These are phyloP conservation scores for Digitonthophagus gazella DNA, from an alignment of 2,888 invertebrate genomes.

Conservation along the genomic window DNA sequence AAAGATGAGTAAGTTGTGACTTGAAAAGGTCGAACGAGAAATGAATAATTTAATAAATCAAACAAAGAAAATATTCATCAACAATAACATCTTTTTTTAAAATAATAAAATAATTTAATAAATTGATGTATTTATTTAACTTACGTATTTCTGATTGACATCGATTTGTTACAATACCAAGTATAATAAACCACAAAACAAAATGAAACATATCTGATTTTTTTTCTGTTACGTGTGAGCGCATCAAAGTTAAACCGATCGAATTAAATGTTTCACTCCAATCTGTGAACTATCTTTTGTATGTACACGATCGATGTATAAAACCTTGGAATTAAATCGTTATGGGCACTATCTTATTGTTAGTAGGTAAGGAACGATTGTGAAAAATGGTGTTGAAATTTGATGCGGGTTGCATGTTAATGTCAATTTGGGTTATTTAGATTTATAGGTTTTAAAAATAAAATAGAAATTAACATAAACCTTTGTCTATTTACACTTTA, in stretches of 20 bases:
- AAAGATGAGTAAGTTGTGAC: too few relatives aligned
- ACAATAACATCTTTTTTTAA: not conserved
- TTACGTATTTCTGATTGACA: not conserved
- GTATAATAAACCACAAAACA: not conserved
- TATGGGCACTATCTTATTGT: not conserved
- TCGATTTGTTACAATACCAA: not conserved
- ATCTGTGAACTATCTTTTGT: not conserved
- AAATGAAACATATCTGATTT: not conserved
- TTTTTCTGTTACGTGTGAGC: not conserved
- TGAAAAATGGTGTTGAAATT: conserved; percentile 12
- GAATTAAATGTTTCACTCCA: not conserved
- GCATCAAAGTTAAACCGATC: not conserved
- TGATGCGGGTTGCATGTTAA: conserved; percentile 3
- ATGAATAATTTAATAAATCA: not conserved
- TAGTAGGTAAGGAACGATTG: conserved; percentile 6
- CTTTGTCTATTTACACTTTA: too few relatives aligned
- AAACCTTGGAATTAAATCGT: conserved; percentile 10
- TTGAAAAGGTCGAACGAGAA: not conserved
- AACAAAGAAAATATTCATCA: not conserved
- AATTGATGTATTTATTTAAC: not conserved
- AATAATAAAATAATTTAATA: not conserved
- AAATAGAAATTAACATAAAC: too few relatives aligned
- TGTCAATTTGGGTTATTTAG: not conserved
- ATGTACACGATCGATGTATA: not conserved
- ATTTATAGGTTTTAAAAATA: too few relatives aligned